Conservation (phyloP, 2,113 vertebrate species). For the Xyliphius kryptos region DNA sequence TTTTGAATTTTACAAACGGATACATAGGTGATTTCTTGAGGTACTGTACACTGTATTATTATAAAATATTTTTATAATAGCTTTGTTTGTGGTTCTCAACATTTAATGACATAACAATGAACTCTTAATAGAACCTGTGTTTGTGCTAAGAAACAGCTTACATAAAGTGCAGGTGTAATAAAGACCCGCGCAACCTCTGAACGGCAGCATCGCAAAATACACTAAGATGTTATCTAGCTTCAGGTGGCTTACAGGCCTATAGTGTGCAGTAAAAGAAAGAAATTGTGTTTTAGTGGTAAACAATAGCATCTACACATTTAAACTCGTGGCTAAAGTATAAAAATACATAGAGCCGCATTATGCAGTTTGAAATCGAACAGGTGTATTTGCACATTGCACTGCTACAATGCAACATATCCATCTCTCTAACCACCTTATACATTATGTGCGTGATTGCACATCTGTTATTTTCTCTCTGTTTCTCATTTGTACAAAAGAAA, state of each 20-base stretch:
- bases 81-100: no score
- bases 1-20: no score
- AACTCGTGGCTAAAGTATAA: constrained; percentile 30
- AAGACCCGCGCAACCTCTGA: constrained; percentile 23
- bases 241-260: constrained; percentile 33
- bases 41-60: no score
- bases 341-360: constrained; percentile 32
- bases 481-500: background rate
- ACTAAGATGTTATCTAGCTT: constrained; percentile 39
- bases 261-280: background rate
- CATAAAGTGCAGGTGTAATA: constrained; percentile 28
- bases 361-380: constrained; percentile 14
- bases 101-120: background rate
- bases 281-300: constrained; percentile 19
- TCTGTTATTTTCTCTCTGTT: background rate
- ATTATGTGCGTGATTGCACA: background rate
- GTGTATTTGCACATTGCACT: constrained; percentile 29
- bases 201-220: constrained; percentile 32
- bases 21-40: no score
- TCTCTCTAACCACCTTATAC: constrained; percentile 21
- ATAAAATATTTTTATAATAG: no score
- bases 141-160: background rate
- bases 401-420: constrained; percentile 27
- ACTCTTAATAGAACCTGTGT: constrained; percentile 23
- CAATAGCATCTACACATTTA: constrained; percentile 13